A percentile compares a stretch with the other conserved stretches of the same genome.
Evolutionary conservation across 2,113 vertebrate genomes (phyloP).

Genomic region (Lamprologus ornatipinnis): DNA sequence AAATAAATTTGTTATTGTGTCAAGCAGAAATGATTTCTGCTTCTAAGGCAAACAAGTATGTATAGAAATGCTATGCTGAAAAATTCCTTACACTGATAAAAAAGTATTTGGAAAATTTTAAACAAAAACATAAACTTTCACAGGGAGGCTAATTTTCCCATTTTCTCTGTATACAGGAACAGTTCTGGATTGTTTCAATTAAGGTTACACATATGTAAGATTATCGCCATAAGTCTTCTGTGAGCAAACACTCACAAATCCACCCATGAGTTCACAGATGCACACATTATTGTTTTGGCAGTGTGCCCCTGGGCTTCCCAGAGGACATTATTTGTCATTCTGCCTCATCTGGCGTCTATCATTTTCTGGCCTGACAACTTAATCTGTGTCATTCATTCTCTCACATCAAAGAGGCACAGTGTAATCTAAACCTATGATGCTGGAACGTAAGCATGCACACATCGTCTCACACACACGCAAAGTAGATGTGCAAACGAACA

Average conservation of each 20-base stretch:
- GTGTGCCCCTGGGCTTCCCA: background rate
- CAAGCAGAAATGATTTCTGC: background rate
- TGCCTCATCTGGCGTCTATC: constrained; percentile 63
- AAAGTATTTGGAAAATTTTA: background rate
- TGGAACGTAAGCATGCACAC: background rate
- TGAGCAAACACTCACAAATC: constrained; percentile 6
- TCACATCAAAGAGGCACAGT: constrained; percentile 50
- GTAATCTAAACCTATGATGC: background rate
- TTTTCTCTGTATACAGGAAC: constrained; percentile 1
- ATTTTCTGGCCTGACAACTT: constrained; percentile 52
- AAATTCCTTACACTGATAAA: background rate
- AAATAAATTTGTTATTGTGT: background rate
- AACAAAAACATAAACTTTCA: background rate
- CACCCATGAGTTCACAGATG: background rate
- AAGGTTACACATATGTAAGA: constrained; percentile 10
- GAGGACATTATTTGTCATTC: constrained; percentile 26
- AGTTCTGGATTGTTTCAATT: background rate
- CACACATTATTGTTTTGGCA: constrained; percentile 31
- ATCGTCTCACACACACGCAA: background rate
- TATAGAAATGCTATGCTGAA: background rate
- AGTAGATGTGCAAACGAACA: background rate
- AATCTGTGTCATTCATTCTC: constrained; percentile 63
- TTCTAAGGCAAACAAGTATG: background rate
- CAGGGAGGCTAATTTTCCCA: background rate
- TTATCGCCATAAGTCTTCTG: background rate